Evolutionary conservation across 2,888 invertebrate species (phyloP).

Genomic region (Coleophora flavipennella): DNA sequence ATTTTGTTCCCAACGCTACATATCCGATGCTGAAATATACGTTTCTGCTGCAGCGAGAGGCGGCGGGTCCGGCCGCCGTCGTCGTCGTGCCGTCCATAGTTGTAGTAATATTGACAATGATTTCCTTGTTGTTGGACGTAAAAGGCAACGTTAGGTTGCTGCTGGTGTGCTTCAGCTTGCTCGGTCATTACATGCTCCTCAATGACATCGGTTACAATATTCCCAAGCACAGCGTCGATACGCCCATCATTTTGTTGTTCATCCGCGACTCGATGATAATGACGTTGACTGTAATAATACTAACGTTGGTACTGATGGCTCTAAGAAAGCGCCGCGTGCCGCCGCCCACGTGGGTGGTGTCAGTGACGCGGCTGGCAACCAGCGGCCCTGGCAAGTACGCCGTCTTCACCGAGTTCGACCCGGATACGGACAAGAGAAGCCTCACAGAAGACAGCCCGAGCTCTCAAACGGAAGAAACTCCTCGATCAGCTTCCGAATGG

Average conservation of each 20-base stretch:
- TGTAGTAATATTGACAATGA: constrained; percentile 70
- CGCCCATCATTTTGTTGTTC: constrained; percentile 69
- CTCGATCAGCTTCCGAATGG: constrained; percentile 41
- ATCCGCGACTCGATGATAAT: constrained; percentile 59
- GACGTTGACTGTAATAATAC: constrained; percentile 41
- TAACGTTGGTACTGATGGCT: constrained; percentile 49
- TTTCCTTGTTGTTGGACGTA: constrained; percentile 71
- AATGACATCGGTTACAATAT: constrained; percentile 73
- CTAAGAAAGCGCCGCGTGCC: constrained; percentile 35
- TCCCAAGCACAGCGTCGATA: constrained; percentile 72
- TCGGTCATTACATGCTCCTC: constrained; percentile 73
- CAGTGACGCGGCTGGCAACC: constrained; percentile 36
- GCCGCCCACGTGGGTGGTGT: constrained; percentile 44
- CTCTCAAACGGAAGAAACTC: constrained; percentile 18
- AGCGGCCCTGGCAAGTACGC: constrained; percentile 53
- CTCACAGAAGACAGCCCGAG: constrained; percentile 30
- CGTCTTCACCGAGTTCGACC: constrained; percentile 59
- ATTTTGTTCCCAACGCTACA: constrained; percentile 70
- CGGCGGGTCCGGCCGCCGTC: constrained; percentile 69
- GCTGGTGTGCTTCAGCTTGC: constrained; percentile 72
- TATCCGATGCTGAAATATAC: constrained; percentile 74
- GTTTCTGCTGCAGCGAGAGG: constrained; percentile 72
- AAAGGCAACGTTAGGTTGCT: constrained; percentile 69
- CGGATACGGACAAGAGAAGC: constrained; percentile 33
- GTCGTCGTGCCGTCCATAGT: constrained; percentile 71